A percentile compares a stretch with the other conserved stretches of the same genome.
Conservation (phyloP, 2,888 invertebrate genomes). For the Clistopyga incitator region DNA sequence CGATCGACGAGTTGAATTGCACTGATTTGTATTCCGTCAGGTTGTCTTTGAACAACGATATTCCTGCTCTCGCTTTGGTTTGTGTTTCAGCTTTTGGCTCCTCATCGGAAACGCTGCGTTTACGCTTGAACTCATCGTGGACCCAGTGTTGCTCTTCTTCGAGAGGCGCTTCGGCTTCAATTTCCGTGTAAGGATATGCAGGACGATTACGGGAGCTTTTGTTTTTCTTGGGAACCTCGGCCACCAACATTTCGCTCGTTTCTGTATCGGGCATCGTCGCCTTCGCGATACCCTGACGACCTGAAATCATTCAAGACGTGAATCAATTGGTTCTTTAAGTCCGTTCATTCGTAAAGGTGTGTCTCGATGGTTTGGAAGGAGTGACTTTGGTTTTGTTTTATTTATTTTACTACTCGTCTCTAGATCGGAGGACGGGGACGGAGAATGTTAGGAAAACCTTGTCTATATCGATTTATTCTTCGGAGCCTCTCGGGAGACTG, state of each 20-base stretch:
- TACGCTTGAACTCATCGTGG: conserved; percentile 55
- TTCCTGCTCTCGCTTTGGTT: neutral
- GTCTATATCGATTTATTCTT: conserved; percentile 37
- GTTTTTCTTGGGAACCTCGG: conserved; percentile 73
- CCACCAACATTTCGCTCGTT: conserved; percentile 71
- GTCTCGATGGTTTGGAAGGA: neutral
- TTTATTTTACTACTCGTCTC: conserved; percentile 4
- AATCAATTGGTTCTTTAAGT: conserved; percentile 1
- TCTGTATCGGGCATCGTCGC: conserved; percentile 65
- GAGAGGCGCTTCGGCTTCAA: conserved; percentile 23
- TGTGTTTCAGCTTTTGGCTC: neutral
- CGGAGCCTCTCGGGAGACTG: conserved; percentile 21
- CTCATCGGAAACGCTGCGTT: neutral
- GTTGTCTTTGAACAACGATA: conserved; percentile 50
- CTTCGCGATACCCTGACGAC: conserved; percentile 76
- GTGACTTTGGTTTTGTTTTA: neutral
- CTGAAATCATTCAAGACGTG: conserved; percentile 67
- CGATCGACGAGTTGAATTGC: conserved; percentile 53
- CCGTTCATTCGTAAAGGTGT: neutral
- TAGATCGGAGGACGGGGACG: neutral
- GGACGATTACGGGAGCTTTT: conserved; percentile 18
- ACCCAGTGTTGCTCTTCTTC: conserved; percentile 34
- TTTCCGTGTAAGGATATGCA: conserved; percentile 34
- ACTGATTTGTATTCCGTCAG: conserved; percentile 47
- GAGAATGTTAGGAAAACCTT: neutral